A percentile compares a stretch with the other conserved stretches of the same genome.
phyloP scores from a whole-genome alignment of 2,113 vertebrate genomes.

The Blennius ocellaris region DNA sequence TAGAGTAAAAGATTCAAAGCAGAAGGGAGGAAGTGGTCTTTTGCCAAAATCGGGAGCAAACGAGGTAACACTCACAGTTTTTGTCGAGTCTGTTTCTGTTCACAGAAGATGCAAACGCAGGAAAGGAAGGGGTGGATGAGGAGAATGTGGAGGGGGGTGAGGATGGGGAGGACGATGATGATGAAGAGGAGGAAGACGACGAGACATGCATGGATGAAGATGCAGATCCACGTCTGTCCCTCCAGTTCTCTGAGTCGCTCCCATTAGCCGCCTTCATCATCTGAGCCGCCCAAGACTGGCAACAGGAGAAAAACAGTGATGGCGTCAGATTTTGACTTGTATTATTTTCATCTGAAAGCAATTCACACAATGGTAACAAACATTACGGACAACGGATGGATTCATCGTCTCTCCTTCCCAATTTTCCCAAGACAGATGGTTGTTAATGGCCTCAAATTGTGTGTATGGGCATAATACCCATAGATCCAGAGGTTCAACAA shows the following conservation, averaged over 20 bases:
- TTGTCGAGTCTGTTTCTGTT: slow-evolving; percentile 62
- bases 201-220: slow-evolving; percentile 59
- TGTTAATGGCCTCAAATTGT: slow-evolving; percentile 16
- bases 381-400: no score
- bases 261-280: slow-evolving; percentile 70
- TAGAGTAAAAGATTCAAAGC: slow-evolving; percentile 8
- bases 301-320: slow-evolving; percentile 19
- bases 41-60: background rate
- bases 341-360: slow-evolving; percentile 21
- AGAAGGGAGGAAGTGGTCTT: background rate
- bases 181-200: slow-evolving; percentile 60
- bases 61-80: slow-evolving; percentile 61
- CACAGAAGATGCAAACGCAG: slow-evolving; percentile 59
- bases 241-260: slow-evolving; percentile 84
- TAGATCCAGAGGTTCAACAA: slow-evolving; percentile 22
- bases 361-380: slow-evolving; percentile 19
- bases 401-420: slow-evolving; percentile 12
- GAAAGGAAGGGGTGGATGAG: slow-evolving; percentile 68
- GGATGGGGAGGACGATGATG: slow-evolving; percentile 72
- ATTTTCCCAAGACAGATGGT: slow-evolving; percentile 18
- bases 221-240: slow-evolving; percentile 78
- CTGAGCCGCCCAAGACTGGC: slow-evolving; percentile 68
- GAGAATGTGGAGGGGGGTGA: slow-evolving; percentile 63
- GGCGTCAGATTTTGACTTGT: slow-evolving; percentile 1
- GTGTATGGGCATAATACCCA: background rate